Evolutionary conservation across 1,140 invertebrate genomes (phyloP).

Genomic region (Littorina saxatilis): DNA sequence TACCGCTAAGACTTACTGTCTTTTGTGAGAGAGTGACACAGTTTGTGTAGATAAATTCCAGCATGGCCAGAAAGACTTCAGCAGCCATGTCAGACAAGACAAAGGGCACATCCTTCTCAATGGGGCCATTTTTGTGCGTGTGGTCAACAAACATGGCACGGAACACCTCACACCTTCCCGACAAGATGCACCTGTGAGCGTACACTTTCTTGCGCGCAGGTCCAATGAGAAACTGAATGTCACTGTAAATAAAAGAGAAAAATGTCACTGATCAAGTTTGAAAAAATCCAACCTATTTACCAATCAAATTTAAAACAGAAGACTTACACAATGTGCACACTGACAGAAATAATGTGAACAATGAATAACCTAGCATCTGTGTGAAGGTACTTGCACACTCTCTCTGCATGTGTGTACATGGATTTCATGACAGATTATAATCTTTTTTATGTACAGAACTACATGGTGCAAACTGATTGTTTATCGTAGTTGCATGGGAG

Average conservation of each 20-base stretch:
- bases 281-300: neutral
- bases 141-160: slow-evolving; percentile 73
- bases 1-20: slow-evolving; percentile 65
- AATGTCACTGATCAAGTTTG: slow-evolving; percentile 23
- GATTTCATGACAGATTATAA: no score
- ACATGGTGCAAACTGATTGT: no score
- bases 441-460: no score
- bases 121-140: slow-evolving; percentile 53
- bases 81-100: slow-evolving; percentile 71
- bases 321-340: no score
- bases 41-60: slow-evolving; percentile 75
- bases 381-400: neutral
- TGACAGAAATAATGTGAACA: no score
- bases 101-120: slow-evolving; percentile 65
- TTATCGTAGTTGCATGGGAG: no score
- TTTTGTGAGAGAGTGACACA: slow-evolving; percentile 70
- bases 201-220: slow-evolving; percentile 68
- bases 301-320: neutral
- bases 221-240: slow-evolving; percentile 73
- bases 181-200: slow-evolving; percentile 72
- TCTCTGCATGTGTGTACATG: neutral
- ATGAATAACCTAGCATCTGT: no score
- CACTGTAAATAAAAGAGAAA: slow-evolving; percentile 80
- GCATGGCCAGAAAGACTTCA: slow-evolving; percentile 71
- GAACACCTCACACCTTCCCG: slow-evolving; percentile 73